A percentile compares a stretch with the other conserved stretches of the same genome.
Evolutionary conservation across 2,113 vertebrate genomes (phyloP).

Genomic region (Vulpes lagopus): DNA sequence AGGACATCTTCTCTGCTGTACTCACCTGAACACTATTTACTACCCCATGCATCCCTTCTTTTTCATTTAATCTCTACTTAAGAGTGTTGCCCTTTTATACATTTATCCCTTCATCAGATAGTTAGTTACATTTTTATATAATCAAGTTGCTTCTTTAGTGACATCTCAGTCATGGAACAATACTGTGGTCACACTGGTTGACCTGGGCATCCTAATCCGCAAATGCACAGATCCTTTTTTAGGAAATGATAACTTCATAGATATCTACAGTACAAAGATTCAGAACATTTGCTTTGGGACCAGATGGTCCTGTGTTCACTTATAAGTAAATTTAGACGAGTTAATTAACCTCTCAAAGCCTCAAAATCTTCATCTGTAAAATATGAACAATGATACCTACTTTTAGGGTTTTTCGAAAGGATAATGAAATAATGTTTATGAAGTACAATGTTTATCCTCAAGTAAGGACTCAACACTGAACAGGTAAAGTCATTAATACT

Average conservation of each 20-base stretch:
- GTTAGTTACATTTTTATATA: neutral
- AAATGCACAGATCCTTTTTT: neutral
- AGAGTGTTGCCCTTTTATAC: neutral
- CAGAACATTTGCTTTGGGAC: neutral
- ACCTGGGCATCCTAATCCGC: neutral
- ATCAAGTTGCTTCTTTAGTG: neutral
- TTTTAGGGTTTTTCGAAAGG: neutral
- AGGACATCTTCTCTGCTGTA: neutral
- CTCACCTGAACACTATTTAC: neutral
- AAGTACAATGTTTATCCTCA: neutral
- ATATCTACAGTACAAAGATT: neutral
- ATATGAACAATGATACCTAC: neutral
- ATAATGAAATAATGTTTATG: neutral
- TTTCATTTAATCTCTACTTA: neutral
- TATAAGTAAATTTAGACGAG: neutral
- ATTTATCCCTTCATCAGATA: neutral
- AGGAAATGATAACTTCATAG: neutral
- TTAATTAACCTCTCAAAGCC: neutral
- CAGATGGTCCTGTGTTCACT: neutral
- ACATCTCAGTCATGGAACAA: neutral
- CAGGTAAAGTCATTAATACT: too few relatives aligned
- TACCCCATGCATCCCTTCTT: neutral
- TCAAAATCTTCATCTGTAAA: neutral
- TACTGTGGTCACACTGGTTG: neutral
- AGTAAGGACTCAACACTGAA: neutral